Percentiles rank a stretch among this genome's conserved stretches.
phyloP scores from a whole-genome alignment of 2,113 vertebrate species.

The Microcebus ravelobensis region DNA sequence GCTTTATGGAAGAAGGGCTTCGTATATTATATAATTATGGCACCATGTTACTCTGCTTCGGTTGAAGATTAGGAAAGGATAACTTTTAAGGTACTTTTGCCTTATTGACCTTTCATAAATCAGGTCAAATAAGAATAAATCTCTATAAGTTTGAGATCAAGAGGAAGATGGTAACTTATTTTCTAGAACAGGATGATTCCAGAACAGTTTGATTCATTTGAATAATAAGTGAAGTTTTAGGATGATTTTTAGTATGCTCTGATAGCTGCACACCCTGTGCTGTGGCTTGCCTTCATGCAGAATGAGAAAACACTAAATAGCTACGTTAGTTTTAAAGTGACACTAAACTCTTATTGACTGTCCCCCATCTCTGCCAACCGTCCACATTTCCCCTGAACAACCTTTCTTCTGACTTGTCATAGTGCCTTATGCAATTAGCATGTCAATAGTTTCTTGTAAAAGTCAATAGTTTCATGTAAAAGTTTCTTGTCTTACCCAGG shows the following conservation, averaged over 20 bases:
- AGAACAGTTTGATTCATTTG: not conserved
- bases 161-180: not conserved
- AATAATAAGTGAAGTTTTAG: not conserved
- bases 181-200: not conserved
- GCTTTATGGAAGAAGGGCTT: not conserved
- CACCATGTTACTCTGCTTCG: not conserved
- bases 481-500: not conserved
- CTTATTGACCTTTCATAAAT: not conserved
- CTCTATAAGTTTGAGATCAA: not conserved
- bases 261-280: not conserved
- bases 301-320: not conserved
- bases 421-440: not conserved
- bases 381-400: not conserved
- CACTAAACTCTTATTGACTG: not conserved
- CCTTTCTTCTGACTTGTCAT: not conserved
- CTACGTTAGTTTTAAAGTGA: not conserved
- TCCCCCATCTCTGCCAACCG: rapidly evolving
- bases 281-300: not conserved
- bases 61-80: not conserved
- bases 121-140: constrained; percentile 5
- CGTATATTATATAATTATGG: not conserved
- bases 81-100: not conserved
- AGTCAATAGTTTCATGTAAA: too few species aligned
- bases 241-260: not conserved
- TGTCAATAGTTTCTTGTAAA: too few species aligned